Evolutionary conservation across 2,797 vertebrate genomes (phyloP), one percentile per base, ranked within the genome.

Genomic region (Protonibea diacanthus): DNA sequence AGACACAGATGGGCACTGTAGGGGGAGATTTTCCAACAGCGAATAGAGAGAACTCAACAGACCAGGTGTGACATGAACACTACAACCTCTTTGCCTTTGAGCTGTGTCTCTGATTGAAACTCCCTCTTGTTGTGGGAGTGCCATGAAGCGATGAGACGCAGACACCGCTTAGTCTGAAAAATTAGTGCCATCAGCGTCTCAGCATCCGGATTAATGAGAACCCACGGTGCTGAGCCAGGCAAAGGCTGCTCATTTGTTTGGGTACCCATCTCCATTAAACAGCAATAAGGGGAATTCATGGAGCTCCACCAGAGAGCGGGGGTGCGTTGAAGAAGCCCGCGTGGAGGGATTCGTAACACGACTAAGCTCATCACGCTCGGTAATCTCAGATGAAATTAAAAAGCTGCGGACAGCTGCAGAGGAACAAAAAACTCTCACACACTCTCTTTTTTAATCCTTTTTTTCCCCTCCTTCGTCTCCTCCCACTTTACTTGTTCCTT

Each of bases 261-360:
- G 82, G 75, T 75, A 82, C 89, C 86, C 87, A 55, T 92, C 92
- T 91, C 90, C 92, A 92, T 92, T 92, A 93, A 92, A 92, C 78
- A 76, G 85, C 86, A 92, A 91, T 91, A 90, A 91, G 83, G 85
- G 86, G 86, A 89, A 90, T 90, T 90, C 87, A 80, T 73, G 69
- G 79, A 82, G 83, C 80, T 86, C 79, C 84, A 79, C 76, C 72
- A 47, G 77, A 80, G 89, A 64, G 70, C 48, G 79, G 53, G 84
- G 72, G 59, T 65, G 52, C 27, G 62, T 21, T 10, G 71, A 68
- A 73, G 82, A 64, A 63, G 59, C 60, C 64, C 1, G 17, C 15
- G 6, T 62, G 76, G 64, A 76, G 81, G 80, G 74, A 80, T 79
- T 77, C 42, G 33, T 23, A 83, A 78, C 78, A 76, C 57, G 27